Percentiles rank a stretch among this genome's conserved stretches.
These are phyloP conservation scores for Hepsetus odoe DNA, from an alignment of 2,113 vertebrate species.

Conservation along the genomic window DNA sequence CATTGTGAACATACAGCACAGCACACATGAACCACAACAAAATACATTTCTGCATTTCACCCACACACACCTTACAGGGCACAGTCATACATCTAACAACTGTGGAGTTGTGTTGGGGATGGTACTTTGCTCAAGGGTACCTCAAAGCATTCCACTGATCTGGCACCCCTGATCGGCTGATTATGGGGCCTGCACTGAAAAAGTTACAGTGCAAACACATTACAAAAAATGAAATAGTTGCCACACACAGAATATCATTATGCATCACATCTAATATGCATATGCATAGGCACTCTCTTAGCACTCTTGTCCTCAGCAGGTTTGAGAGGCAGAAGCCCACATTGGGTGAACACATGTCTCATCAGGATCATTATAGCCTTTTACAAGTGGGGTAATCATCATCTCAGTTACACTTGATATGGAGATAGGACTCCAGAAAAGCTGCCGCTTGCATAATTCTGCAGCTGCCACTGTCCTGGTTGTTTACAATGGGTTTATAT, in stretches of 20 bases:
- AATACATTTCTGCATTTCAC: no score
- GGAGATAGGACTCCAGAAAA: slow-evolving; percentile 26
- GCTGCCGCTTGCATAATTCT: background rate
- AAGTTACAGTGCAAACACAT: background rate
- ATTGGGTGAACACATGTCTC: slow-evolving; percentile 14
- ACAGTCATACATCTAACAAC: no score
- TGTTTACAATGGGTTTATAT: background rate
- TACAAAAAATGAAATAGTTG: background rate
- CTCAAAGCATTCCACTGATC: no score
- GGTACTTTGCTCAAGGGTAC: no score
- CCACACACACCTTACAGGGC: no score
- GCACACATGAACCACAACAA: no score
- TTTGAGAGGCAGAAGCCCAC: background rate
- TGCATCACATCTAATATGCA: background rate
- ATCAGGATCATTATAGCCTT: slow-evolving; percentile 15
- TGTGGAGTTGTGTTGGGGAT: no score
- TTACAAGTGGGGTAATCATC: slow-evolving; percentile 18
- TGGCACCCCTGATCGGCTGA: no score
- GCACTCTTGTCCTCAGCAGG: background rate
- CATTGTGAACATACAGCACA: no score
- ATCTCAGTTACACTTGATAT: slow-evolving; percentile 27
- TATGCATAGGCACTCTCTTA: background rate
- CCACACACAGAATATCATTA: background rate
- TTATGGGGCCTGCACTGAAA: no score
- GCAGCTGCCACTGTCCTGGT: background rate